Percentiles rank a stretch among this genome's conserved stretches.
These are phyloP conservation scores for Melanocharis versteri DNA, from an alignment of 2,113 vertebrate genomes.

Conservation along the genomic window DNA sequence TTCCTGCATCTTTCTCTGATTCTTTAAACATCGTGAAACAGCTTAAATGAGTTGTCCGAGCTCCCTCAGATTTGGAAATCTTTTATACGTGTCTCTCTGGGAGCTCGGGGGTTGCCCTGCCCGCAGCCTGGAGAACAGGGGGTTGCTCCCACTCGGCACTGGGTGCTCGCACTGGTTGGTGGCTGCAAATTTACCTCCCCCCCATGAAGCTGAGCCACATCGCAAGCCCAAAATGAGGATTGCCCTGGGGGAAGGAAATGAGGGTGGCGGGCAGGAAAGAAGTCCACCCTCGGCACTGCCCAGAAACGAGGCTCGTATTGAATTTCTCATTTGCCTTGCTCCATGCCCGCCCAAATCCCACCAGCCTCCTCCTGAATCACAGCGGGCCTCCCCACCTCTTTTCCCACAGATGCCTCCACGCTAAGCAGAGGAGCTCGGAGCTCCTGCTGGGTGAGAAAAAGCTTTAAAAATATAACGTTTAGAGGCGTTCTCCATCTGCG, in stretches of 20 bases:
- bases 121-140: background rate
- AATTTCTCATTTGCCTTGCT: background rate
- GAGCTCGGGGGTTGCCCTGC: background rate
- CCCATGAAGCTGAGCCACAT: background rate
- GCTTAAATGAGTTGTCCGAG: background rate
- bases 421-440: slow-evolving; percentile 12
- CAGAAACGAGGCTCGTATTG: background rate
- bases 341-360: background rate
- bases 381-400: background rate
- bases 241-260: background rate
- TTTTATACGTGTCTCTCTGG: background rate
- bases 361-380: background rate
- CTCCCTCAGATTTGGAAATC: background rate
- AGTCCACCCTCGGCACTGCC: background rate
- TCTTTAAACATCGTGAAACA: background rate
- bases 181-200: background rate
- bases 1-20: background rate
- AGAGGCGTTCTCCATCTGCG: slow-evolving; percentile 49
- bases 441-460: slow-evolving; percentile 52
- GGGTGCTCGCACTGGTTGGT: rapidly evolving
- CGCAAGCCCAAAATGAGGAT: background rate
- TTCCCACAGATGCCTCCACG: slow-evolving; percentile 8
- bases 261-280: background rate
- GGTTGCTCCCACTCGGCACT: background rate
- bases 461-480: slow-evolving; percentile 52